These are phyloP conservation scores for Actinemys pallida DNA, from an alignment of 2,113 vertebrate species.

Conservation along the genomic window DNA sequence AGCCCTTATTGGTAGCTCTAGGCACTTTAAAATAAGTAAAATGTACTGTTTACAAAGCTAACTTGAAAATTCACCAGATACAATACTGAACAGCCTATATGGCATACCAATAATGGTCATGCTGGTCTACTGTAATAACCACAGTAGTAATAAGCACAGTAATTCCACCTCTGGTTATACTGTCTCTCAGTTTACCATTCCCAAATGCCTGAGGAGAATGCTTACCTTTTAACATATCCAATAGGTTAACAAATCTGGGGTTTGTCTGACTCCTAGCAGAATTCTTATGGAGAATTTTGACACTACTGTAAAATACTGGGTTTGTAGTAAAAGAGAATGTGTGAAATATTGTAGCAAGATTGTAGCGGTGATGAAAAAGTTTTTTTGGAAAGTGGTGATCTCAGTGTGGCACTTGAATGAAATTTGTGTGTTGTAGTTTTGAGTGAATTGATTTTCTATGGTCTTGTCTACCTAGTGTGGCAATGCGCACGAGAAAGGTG, in stretches of 20 bases:
- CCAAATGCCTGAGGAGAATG: background rate
- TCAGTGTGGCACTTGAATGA: background rate
- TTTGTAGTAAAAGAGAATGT: background rate
- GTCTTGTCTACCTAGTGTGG: background rate
- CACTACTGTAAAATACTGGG: background rate
- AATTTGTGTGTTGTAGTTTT: background rate
- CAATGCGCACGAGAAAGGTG: background rate
- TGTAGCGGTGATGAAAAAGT: background rate
- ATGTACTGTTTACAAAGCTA: background rate
- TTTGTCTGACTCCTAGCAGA: background rate
- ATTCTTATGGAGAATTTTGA: background rate
- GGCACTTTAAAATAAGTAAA: background rate
- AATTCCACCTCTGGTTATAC: slow-evolving; percentile 16
- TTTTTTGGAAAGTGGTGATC: background rate
- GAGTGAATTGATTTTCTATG: background rate
- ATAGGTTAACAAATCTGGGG: background rate
- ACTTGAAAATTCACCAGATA: background rate
- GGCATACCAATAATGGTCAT: background rate
- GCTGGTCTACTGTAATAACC: background rate
- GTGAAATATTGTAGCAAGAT: background rate
- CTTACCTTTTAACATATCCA: background rate
- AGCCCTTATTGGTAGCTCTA: background rate
- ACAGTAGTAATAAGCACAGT: background rate
- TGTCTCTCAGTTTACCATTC: slow-evolving; percentile 31
- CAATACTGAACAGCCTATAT: background rate